Conservation (phyloP, 2,888 invertebrate genomes). For the Drosophila borborema region DNA sequence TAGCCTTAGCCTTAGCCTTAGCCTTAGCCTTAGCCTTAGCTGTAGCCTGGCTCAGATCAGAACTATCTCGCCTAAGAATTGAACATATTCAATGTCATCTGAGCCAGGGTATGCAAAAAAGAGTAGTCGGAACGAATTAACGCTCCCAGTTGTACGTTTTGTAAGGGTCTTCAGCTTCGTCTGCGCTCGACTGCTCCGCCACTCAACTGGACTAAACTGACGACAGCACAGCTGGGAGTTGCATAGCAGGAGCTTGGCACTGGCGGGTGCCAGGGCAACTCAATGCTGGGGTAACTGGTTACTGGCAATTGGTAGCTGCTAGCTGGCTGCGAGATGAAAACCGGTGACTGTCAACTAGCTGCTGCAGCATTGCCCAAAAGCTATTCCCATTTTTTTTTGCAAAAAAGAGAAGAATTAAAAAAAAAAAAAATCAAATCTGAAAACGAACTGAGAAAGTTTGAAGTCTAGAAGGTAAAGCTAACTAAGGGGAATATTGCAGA, state of each 20-base stretch:
- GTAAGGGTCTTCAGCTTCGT: slow-evolving; percentile 39
- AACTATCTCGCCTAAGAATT: not conserved
- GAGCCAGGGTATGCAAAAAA: not conserved
- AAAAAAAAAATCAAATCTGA: not conserved
- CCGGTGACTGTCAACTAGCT: slow-evolving; percentile 48
- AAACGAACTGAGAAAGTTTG: slow-evolving; percentile 15
- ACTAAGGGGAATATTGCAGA: slow-evolving; percentile 16
- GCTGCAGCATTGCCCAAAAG: slow-evolving; percentile 20
- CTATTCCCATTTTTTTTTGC: slow-evolving; percentile 8
- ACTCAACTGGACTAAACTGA: slow-evolving; percentile 75
- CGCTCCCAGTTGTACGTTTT: slow-evolving; percentile 68
- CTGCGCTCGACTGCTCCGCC: slow-evolving; percentile 60
- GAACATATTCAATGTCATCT: not conserved
- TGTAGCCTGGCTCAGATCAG: not conserved
- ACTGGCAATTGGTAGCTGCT: slow-evolving; percentile 36
- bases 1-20: not conserved
- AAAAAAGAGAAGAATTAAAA: not conserved
- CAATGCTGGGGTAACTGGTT: slow-evolving; percentile 22
- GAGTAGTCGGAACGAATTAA: slow-evolving; percentile 58
- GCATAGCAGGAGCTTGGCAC: slow-evolving; percentile 3
- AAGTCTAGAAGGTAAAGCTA: slow-evolving; percentile 4
- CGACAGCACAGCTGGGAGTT: slow-evolving; percentile 67
- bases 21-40: not conserved
- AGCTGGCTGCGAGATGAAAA: slow-evolving; percentile 20
- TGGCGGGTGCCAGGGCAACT: slow-evolving; percentile 10